Base-by-base conservation (phyloP, 2,797 vertebrate species). In the Mionectes olivaceus region DNA sequence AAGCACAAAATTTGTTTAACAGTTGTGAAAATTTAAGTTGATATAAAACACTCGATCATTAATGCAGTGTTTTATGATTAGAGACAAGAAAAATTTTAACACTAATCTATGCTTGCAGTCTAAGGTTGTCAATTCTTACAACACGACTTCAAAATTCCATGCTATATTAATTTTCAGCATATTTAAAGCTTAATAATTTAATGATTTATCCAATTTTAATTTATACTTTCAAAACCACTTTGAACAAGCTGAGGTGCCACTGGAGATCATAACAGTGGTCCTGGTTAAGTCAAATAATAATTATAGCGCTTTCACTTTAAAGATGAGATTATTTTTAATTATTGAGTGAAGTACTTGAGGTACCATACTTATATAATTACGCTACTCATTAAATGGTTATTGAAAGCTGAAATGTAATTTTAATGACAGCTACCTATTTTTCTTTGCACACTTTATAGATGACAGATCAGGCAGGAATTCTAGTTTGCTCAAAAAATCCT, bases 311-410 rank as follows among this genome's bases (percentile, higher is more conserved):
- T 98, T 97, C 95, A 97, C 96, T 97, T 97, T 97, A 97, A 97
- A 98, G 97, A 97, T 95, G 94, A 98, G 97, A 98, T 98, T 97
- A 98, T 97, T 98, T 98, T 98, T 97, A 98, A 98, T 98, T 98
- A 98, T 97, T 98, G 96, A 98, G 97, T 97, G 94, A 80, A 97
- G 97, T 96, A 97, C 92, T 97, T 97, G 96, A 97, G 96, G 95
- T 97, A 98, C 94, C 95, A 97, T 96, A 97, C 97, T 97, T 97
- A 97, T 90, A 97, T 97, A 97, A 98, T 98, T 97, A 97, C 32
- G 94, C 92, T 97, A 97, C 96, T 97, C 97, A 98, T 98, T 98
- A 98, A 98, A 97, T 95, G 95, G 97, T 97, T 98, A 97, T 95
- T 97, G 96, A 98, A 98, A 97, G 97, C 94, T 97, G 92, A 97